phyloP scores from a whole-genome alignment of 2,888 invertebrate genomes.

The Tillus elongatus region DNA sequence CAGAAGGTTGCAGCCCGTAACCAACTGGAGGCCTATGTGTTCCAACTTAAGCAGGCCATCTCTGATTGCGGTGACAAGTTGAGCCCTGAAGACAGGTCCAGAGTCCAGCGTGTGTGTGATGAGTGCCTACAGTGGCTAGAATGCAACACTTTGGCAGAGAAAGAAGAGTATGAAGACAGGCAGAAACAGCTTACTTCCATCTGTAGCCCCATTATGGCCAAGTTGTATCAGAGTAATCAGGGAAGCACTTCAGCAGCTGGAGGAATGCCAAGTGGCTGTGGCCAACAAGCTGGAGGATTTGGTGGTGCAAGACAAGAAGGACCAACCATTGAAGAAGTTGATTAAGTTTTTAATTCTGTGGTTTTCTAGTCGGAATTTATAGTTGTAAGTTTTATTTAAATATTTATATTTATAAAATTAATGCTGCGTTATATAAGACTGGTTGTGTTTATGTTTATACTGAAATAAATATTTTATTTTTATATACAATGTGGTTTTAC shows the following conservation, averaged over 20 bases:
- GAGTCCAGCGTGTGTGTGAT: constrained; percentile 45
- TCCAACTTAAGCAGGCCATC: constrained; percentile 56
- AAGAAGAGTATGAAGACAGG: constrained; percentile 54
- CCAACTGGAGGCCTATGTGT: constrained; percentile 58
- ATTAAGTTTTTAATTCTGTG: too few species aligned
- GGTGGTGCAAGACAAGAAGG: constrained; percentile 12
- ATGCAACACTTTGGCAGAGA: constrained; percentile 53
- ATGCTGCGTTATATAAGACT: too few species aligned
- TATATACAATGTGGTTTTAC: too few species aligned
- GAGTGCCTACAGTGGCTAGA: constrained; percentile 58
- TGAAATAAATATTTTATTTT: too few species aligned
- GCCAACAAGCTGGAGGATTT: constrained; percentile 24
- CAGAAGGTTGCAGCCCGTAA: constrained; percentile 59
- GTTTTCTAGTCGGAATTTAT: too few species aligned
- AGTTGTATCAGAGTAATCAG: constrained; percentile 41
- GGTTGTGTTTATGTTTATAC: too few species aligned
- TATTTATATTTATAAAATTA: too few species aligned
- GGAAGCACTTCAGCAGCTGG: constrained; percentile 18
- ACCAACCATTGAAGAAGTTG: constrained; percentile 25
- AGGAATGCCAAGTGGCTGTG: constrained; percentile 27
- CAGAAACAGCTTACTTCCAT: constrained; percentile 41
- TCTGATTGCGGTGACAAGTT: constrained; percentile 54
- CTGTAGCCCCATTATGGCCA: constrained; percentile 51
- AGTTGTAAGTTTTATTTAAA: too few species aligned
- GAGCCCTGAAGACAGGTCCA: constrained; percentile 52